Evolutionary conservation across 2,113 vertebrate genomes (phyloP), one percentile per base, ranked within the genome.

Genomic region (Rhagologus leucostigma): DNA sequence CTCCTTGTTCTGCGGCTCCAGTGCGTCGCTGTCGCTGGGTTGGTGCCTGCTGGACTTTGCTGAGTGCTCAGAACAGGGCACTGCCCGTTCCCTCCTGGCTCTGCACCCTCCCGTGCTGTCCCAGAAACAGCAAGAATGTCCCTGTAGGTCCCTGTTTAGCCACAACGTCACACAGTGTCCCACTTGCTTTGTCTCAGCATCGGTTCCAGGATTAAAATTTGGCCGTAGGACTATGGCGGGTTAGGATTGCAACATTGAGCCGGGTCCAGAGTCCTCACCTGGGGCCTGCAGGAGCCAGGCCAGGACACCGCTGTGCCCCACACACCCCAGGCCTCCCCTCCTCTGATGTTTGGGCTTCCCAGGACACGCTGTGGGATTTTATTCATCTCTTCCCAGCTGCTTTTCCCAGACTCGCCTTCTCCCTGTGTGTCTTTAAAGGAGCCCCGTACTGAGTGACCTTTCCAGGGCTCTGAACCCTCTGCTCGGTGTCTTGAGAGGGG

Each of bases 381-480:
- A 74, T 41, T 86, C 67, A 63, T 82, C 85, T 64, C 46, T 53
- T 53, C 69, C 73, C 81, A 80, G 9, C 70, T 78, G 90, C 74
- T 79, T 63, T 90, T 65, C 82, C 56, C 15, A 14, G 55, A 1
- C 22, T 60, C 6, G 33, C 49, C 70, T 73, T 9, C 14, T 84
- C 52, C 27, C 44, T 7, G 41, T 21, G 42, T 67, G 46, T 49
- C 81, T 95, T 82, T 94, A 85, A 93, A 91, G 55, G 47, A 67
- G 23, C 41, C 71, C 75, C 21, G 0, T 37, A 47, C 53, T 8
- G 70, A 79, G 91, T 96, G 96, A 97, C 95, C 96, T 97, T 96
- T 97, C 24, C 64, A 84, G 57, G 39, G 22, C 91, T 33, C 23
- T 37, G 29, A 81, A 46, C 52, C 91, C 83, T 89, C 44, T 2